phyloP scores from a whole-genome alignment of 2,113 vertebrate species.

The Manacus vitellinus region DNA sequence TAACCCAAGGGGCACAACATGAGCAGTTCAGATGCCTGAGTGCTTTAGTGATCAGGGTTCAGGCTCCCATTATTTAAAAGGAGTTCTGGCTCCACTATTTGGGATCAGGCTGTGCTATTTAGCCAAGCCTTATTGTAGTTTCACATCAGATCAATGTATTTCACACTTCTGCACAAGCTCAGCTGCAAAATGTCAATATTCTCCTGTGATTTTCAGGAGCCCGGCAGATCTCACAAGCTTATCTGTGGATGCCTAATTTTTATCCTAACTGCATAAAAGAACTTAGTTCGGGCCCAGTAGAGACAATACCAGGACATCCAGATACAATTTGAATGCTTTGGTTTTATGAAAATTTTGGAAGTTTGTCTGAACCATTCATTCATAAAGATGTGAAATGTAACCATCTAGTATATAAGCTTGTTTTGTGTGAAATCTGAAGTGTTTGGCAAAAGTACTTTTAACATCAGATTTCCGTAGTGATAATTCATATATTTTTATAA shows the following conservation, averaged over 20 bases:
- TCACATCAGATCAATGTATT: neutral
- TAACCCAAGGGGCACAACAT: neutral
- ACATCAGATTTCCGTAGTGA: conserved; percentile 13
- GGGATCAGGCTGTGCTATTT: neutral
- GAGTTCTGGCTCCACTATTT: neutral
- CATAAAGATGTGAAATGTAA: neutral
- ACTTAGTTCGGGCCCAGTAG: neutral
- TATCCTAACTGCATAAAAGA: neutral
- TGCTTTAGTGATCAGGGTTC: neutral
- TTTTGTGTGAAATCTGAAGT: conserved; percentile 33
- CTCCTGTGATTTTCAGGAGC: neutral
- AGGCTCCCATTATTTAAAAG: neutral
- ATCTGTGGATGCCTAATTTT: neutral
- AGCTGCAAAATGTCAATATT: neutral
- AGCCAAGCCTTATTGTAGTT: neutral
- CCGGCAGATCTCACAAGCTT: neutral
- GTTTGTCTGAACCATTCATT: neutral
- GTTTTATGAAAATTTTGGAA: neutral
- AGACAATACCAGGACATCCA: neutral
- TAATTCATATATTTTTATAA: neutral
- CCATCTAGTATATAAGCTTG: neutral
- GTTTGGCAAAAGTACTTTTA: neutral
- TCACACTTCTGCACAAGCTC: neutral
- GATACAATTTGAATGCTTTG: neutral
- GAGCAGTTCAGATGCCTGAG: neutral